Evolutionary conservation across 2,888 invertebrate genomes (phyloP), one percentile per base, ranked within the genome.

Genomic region (Phasia obesa): DNA sequence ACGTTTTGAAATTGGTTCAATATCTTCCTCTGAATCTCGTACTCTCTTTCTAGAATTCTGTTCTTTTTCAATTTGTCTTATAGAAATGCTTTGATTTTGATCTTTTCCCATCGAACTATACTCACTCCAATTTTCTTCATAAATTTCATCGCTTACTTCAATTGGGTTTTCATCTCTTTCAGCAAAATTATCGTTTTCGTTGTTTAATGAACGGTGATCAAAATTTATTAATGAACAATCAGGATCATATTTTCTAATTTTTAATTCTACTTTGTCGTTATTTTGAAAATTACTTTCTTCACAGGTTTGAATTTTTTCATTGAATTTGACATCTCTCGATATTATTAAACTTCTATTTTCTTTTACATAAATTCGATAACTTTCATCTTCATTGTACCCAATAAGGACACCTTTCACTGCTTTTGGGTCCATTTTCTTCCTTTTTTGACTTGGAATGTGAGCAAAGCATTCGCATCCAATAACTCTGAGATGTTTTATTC

Each of bases 361-460:
- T 59, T 35, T 35, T 9, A 27, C 25, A 31, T 59, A 59, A 59
- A 59, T 31, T n/a, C 35, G 35, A n/a, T 27, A 53, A n/a, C 27
- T 13, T 19, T 38, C 57, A 38, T 38, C 59, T 19, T 59, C 4
- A 27, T 59, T 21, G 47, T 64, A 64, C 23, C 77, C 27, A 27
- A 27, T 6, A 27, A 27, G 27, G 6, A 27, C 27, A 27, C 6
- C 82, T 42, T 82, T 85, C 6, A 67, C 19, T n/a, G 80, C 74
- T 69, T 67, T 82, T 81, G n/a, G n/a, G n/a, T n/a, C n/a, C n/a
- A n/a, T n/a, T n/a, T n/a, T n/a, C n/a, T n/a, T n/a, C n/a, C n/a
- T n/a, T n/a, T n/a, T n/a, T 38, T 81, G 65, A 13, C 7, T 27
- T 47, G 81, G 85, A 15, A 85, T 27, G 27, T 81, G 73, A 23